Percentiles rank a stretch among this genome's conserved stretches.
These are phyloP conservation scores for Macrotis lagotis DNA, from an alignment of 2,113 vertebrate species.

Conservation along the genomic window DNA sequence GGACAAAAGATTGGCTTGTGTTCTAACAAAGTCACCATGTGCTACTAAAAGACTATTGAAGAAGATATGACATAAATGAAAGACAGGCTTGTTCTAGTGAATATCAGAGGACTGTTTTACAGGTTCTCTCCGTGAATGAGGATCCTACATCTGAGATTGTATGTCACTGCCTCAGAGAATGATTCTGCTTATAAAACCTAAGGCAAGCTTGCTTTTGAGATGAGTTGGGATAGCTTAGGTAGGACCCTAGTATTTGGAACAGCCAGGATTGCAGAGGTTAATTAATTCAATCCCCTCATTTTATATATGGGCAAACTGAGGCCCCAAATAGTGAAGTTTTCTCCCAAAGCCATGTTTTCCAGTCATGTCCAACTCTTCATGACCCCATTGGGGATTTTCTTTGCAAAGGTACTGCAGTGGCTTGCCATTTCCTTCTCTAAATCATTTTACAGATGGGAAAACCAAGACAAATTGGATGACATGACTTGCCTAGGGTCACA, in stretches of 20 bases:
- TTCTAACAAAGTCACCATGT: not conserved
- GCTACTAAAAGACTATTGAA: not conserved
- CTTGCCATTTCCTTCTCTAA: too few relatives aligned
- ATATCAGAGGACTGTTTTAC: not conserved
- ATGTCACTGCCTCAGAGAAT: not conserved
- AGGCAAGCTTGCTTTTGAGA: not conserved
- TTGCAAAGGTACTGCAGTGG: too few relatives aligned
- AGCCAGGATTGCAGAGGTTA: not conserved
- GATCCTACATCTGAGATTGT: not conserved
- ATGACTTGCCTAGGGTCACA: too few relatives aligned
- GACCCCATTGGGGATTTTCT: too few relatives aligned
- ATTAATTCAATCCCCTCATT: not conserved
- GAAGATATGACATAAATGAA: not conserved
- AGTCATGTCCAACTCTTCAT: too few relatives aligned
- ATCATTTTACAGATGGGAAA: too few relatives aligned
- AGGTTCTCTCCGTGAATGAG: not conserved
- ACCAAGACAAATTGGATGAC: too few relatives aligned
- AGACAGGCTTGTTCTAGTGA: not conserved
- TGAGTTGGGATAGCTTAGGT: not conserved
- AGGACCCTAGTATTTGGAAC: not conserved
- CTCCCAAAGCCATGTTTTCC: too few relatives aligned
- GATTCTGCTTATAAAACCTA: not conserved
- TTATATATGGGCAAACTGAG: not conserved
- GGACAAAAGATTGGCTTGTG: not conserved
- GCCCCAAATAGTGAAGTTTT: too few relatives aligned